phyloP scores from a whole-genome alignment of 2,113 vertebrate species.

The Cygnus atratus region DNA sequence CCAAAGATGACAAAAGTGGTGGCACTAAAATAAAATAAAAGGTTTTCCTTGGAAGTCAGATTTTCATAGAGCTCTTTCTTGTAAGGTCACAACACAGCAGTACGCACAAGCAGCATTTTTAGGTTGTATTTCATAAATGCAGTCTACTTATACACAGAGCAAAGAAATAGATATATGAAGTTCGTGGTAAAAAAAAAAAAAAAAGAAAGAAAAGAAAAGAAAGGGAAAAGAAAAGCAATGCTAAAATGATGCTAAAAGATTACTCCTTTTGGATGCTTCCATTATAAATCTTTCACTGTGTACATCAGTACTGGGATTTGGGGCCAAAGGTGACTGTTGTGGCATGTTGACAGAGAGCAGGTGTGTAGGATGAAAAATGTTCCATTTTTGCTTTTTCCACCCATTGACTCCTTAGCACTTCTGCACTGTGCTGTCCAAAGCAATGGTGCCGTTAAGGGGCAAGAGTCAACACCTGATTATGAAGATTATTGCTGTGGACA shows the following conservation, averaged over 20 bases:
- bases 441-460: rapidly evolving
- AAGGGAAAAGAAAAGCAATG: not conserved
- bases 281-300: not conserved
- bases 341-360: not conserved
- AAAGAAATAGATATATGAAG: not conserved
- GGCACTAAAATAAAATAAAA: not conserved
- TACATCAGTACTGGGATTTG: not conserved
- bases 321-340: not conserved
- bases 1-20: not conserved
- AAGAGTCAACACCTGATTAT: not conserved
- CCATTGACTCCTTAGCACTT: not conserved
- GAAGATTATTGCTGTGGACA: not conserved
- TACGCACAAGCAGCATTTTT: not conserved
- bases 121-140: not conserved
- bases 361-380: not conserved
- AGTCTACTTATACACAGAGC: not conserved
- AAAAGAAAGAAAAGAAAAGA: not conserved
- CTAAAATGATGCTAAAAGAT: not conserved
- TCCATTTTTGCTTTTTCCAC: not conserved
- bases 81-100: not conserved
- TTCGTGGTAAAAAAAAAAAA: not conserved
- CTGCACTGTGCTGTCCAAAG: not conserved
- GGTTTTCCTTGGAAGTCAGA: not conserved
- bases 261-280: not conserved
- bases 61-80: not conserved